Percentiles rank a stretch among this genome's conserved stretches.
Conservation (phyloP, 2,797 vertebrate genomes). For the Lepidocolaptes lacrymiger region DNA sequence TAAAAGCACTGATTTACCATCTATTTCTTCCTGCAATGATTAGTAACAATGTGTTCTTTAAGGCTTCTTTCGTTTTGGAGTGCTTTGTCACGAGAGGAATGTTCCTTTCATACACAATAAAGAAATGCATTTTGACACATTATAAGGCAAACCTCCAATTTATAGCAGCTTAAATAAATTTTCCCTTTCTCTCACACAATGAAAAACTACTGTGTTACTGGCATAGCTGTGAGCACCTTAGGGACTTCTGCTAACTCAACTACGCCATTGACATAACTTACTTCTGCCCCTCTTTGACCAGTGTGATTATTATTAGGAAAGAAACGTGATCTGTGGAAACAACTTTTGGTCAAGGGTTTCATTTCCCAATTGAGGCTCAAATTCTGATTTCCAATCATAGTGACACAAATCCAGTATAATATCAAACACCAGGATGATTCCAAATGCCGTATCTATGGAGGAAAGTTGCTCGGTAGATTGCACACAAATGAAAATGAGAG, state of each 20-base stretch:
- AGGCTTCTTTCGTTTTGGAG: background rate
- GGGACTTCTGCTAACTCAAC: background rate
- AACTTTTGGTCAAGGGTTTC: background rate
- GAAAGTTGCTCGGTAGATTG: rapidly evolving
- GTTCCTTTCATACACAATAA: background rate
- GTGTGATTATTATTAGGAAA: background rate
- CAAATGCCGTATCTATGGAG: background rate
- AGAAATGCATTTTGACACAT: background rate
- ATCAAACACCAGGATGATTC: background rate
- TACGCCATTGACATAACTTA: background rate
- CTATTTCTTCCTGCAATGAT: background rate
- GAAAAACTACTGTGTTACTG: background rate
- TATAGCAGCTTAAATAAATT: background rate
- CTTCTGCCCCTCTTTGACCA: background rate
- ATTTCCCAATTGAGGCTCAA: background rate
- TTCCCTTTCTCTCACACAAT: background rate
- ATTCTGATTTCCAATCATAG: background rate
- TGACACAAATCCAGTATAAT: background rate
- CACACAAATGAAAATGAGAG: background rate
- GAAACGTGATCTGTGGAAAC: background rate
- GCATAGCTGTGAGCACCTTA: background rate
- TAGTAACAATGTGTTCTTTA: background rate
- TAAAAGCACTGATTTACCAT: background rate
- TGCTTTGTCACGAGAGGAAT: background rate
- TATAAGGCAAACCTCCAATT: background rate